phyloP scores from a whole-genome alignment of 1,140 invertebrate species.

The Drosophila fuyamai region DNA sequence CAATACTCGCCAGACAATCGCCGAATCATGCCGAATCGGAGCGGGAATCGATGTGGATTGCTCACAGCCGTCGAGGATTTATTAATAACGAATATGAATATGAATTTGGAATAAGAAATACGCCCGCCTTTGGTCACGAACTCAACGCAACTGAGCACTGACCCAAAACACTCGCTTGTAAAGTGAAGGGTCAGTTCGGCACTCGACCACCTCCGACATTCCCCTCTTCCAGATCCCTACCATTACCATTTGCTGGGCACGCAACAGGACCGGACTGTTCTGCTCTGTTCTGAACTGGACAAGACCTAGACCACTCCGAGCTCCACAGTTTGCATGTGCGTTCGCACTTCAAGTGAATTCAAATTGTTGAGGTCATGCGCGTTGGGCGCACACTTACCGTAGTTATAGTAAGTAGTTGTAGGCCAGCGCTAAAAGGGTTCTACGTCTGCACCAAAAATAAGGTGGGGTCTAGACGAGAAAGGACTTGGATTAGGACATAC shows the following conservation, averaged over 20 bases:
- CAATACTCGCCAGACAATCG: constrained; percentile 38
- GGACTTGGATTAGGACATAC: neutral
- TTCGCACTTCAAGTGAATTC: constrained; percentile 74
- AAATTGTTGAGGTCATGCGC: constrained; percentile 82
- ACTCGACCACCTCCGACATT: constrained; percentile 13
- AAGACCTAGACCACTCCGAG: constrained; percentile 13
- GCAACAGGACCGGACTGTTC: constrained; percentile 64
- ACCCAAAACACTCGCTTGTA: constrained; percentile 60
- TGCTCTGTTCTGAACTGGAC: constrained; percentile 10
- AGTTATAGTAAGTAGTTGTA: constrained; percentile 40
- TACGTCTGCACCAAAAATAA: constrained; percentile 17
- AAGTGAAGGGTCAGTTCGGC: constrained; percentile 69
- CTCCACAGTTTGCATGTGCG: constrained; percentile 59
- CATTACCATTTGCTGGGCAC: constrained; percentile 56
- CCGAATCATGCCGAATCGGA: constrained; percentile 52
- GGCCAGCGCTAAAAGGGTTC: constrained; percentile 63
- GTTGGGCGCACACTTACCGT: constrained; percentile 71
- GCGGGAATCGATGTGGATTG: constrained; percentile 21
- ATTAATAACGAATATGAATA: constrained; percentile 58
- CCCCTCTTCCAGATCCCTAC: constrained; percentile 8
- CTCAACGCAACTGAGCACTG: constrained; percentile 78
- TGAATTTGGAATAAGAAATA: constrained; percentile 47
- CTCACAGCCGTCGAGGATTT: constrained; percentile 35
- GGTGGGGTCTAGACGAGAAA: neutral
- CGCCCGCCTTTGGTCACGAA: constrained; percentile 77